phyloP scores from a whole-genome alignment of 1,140 invertebrate species.

The Drosophila nebulosa region DNA sequence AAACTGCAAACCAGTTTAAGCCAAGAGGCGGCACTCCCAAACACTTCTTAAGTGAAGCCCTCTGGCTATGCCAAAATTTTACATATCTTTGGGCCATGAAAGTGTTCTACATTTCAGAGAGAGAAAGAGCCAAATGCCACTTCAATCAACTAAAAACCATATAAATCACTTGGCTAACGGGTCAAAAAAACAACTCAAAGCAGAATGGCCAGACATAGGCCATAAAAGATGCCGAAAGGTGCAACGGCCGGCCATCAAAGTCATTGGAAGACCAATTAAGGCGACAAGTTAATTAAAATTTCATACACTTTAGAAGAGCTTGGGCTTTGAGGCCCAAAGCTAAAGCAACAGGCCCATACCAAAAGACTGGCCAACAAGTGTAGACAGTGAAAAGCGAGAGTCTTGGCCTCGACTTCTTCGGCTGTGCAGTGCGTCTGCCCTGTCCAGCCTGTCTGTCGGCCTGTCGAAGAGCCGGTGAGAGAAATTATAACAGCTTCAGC shows the following conservation, averaged over 20 bases:
- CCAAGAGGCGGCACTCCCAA: no score
- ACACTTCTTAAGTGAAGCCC: not conserved
- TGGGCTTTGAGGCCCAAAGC: no score
- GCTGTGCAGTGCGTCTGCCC: not conserved
- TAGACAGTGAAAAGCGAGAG: slow-evolving; percentile 63
- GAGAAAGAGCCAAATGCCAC: no score
- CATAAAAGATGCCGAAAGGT: slow-evolving; percentile 26
- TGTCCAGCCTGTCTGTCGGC: not conserved
- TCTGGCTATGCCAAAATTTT: not conserved
- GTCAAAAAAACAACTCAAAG: not conserved
- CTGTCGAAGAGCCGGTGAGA: slow-evolving; percentile 32
- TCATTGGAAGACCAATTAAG: slow-evolving; percentile 36
- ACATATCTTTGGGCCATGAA: slow-evolving; percentile 47
- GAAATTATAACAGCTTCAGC: slow-evolving; percentile 64
- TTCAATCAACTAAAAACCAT: not conserved
- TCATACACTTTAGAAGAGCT: slow-evolving; percentile 22
- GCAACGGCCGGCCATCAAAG: slow-evolving; percentile 6
- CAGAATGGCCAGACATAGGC: not conserved
- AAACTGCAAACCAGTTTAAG: slow-evolving; percentile 17
- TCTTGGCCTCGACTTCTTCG: no score
- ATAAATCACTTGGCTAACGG: slow-evolving; percentile 1
- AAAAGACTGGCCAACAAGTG: not conserved
- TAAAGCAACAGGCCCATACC: no score
- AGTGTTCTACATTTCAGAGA: slow-evolving; percentile 23
- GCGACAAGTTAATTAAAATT: slow-evolving; percentile 55